A percentile compares a stretch with the other conserved stretches of the same genome.
phyloP scores from a whole-genome alignment of 2,797 vertebrate genomes.

The Sphenodon punctatus region DNA sequence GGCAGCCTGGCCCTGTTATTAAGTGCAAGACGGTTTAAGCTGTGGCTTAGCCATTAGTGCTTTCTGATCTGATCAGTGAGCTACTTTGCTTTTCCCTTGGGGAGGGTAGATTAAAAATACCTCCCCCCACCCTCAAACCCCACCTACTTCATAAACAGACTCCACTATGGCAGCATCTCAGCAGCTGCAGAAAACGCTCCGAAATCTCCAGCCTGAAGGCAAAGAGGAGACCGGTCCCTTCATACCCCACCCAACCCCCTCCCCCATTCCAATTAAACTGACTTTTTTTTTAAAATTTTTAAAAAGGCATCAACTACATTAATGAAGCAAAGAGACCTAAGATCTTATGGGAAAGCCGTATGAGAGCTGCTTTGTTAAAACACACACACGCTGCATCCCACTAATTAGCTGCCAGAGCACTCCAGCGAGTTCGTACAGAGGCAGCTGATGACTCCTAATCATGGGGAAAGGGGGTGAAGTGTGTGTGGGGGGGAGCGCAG shows the following conservation, averaged over 20 bases:
- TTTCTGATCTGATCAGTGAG: slow-evolving; percentile 27
- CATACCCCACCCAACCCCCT: neutral
- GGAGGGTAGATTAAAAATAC: neutral
- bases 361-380: neutral
- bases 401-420: neutral
- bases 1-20: neutral
- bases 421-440: neutral
- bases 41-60: slow-evolving; percentile 20
- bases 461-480: fast-evolving
- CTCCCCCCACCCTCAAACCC: too few species aligned
- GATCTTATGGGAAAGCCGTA: slow-evolving; percentile 16
- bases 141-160: too few species aligned
- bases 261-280: neutral
- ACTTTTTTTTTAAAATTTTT: too few species aligned
- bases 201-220: neutral
- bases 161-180: too few species aligned
- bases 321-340: slow-evolving; percentile 22
- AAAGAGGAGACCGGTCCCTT: neutral
- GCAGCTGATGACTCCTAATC: neutral
- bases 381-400: fast-evolving
- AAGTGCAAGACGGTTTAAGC: slow-evolving; percentile 20
- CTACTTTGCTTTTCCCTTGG: neutral
- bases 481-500: fast-evolving
- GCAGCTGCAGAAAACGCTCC: too few species aligned
- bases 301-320: slow-evolving; percentile 1